Conservation (phyloP, 2,113 vertebrate genomes). For the Leucoraja erinaceus region DNA sequence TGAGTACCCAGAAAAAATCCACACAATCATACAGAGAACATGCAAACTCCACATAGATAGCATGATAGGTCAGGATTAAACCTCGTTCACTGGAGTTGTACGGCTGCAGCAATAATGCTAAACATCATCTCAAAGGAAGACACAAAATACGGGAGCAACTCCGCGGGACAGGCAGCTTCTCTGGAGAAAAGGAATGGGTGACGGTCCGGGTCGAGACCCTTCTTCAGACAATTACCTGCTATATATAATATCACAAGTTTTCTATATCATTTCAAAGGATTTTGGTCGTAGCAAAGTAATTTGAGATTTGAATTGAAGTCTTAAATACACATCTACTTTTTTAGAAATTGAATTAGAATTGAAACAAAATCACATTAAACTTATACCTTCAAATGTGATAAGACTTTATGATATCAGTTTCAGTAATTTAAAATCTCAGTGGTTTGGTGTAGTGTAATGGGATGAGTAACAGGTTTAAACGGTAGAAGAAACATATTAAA, state of each 20-base stretch:
- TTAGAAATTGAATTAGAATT: neutral
- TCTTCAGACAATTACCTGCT: too few species aligned
- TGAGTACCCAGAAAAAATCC: too few species aligned
- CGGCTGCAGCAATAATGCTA: too few species aligned
- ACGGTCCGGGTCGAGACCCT: too few species aligned
- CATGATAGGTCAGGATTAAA: too few species aligned
- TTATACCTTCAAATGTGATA: neutral
- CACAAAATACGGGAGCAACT: too few species aligned
- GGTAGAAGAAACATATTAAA: constrained; percentile 47
- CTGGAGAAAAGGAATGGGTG: too few species aligned
- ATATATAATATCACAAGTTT: too few species aligned
- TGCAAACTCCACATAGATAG: too few species aligned
- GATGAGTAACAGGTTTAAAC: constrained; percentile 45
- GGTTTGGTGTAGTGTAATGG: constrained; percentile 38
- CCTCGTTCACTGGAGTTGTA: too few species aligned
- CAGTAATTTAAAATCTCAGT: neutral
- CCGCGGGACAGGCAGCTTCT: too few species aligned
- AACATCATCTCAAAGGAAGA: neutral
- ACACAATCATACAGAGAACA: too few species aligned
- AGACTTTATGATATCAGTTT: neutral
- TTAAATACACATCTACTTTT: neutral
- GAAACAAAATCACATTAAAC: neutral
- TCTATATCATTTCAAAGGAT: neutral
- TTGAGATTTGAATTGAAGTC: neutral
- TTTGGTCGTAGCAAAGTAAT: neutral